A percentile compares a stretch with the other conserved stretches of the same genome.
phyloP scores from a whole-genome alignment of 1,140 invertebrate species.

The Anoplophora glabripennis region DNA sequence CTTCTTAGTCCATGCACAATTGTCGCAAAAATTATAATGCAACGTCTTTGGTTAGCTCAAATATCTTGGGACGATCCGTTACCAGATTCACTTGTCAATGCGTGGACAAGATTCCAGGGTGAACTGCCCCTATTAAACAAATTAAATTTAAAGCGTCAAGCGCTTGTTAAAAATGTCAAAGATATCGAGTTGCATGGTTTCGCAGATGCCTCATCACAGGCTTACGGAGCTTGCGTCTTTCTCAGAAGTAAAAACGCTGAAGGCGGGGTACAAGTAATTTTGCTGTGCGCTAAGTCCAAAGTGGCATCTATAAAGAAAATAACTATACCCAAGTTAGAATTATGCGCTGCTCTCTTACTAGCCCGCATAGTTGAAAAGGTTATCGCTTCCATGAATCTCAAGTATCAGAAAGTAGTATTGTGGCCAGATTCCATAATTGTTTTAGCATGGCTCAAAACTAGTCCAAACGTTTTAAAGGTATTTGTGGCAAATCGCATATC shows the following conservation, averaged over 20 bases:
- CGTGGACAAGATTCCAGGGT: too few species aligned
- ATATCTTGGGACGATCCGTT: too few species aligned
- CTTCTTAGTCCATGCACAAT: constrained; percentile 44
- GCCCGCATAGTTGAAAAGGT: constrained; percentile 32
- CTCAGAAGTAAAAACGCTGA: neutral
- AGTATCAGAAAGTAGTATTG: neutral
- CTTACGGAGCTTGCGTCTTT: constrained; percentile 19
- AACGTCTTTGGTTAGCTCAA: constrained; percentile 32
- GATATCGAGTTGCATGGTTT: constrained; percentile 24
- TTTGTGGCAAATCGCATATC: constrained; percentile 12
- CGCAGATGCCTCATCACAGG: constrained; percentile 7
- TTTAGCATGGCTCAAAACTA: constrained; percentile 3
- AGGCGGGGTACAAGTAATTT: neutral
- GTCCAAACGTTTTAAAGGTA: neutral
- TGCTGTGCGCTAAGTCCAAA: constrained; percentile 8
- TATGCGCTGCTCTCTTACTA: constrained; percentile 14
- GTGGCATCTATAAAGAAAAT: constrained; percentile 15
- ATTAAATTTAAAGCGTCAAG: too few species aligned
- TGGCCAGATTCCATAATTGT: constrained; percentile 6
- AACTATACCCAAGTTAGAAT: constrained; percentile 10
- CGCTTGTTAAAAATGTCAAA: neutral
- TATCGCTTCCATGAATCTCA: constrained; percentile 10
- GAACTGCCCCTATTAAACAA: too few species aligned
- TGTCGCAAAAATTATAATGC: constrained; percentile 47
- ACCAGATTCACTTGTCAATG: too few species aligned